Conservation (phyloP, 1,140 invertebrate species). For the Aphaenogaster ashmeadi region DNA sequence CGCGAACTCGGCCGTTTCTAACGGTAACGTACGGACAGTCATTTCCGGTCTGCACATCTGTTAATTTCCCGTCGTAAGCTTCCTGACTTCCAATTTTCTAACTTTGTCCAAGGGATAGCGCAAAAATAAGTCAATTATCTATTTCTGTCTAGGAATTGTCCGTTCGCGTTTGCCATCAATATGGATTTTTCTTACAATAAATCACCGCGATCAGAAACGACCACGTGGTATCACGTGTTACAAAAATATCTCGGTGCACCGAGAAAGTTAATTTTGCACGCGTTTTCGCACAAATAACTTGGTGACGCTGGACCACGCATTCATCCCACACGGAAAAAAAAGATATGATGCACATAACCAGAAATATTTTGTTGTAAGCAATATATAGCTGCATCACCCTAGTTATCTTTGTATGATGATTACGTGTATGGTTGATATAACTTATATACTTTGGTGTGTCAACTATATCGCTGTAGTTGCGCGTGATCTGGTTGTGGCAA, state of each 20-base stretch:
- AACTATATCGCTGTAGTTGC: too few species aligned
- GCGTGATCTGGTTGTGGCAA: too few species aligned
- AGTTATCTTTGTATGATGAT: too few species aligned
- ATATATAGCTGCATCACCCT: too few species aligned
- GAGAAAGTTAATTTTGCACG: constrained; percentile 14
- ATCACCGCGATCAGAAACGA: neutral
- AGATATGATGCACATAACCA: too few species aligned
- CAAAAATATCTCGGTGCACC: neutral
- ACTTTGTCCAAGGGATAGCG: neutral
- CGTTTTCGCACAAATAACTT: neutral
- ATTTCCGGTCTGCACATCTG: constrained; percentile 15
- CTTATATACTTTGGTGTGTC: too few species aligned
- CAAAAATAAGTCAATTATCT: neutral
- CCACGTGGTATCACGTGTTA: neutral
- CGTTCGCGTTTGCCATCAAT: neutral
- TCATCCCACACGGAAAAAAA: too few species aligned
- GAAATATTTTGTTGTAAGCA: too few species aligned
- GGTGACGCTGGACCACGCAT: neutral
- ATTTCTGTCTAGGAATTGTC: neutral
- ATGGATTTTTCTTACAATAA: neutral
- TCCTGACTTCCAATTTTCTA: constrained; percentile 4
- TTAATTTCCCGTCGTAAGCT: constrained; percentile 51
- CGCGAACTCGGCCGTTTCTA: constrained; percentile 31
- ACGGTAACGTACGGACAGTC: constrained; percentile 3
- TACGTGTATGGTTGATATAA: too few species aligned